phyloP scores from a whole-genome alignment of 37 sponge, comb jelly and placozoan species.

The Halisarca cf. caerulea region DNA sequence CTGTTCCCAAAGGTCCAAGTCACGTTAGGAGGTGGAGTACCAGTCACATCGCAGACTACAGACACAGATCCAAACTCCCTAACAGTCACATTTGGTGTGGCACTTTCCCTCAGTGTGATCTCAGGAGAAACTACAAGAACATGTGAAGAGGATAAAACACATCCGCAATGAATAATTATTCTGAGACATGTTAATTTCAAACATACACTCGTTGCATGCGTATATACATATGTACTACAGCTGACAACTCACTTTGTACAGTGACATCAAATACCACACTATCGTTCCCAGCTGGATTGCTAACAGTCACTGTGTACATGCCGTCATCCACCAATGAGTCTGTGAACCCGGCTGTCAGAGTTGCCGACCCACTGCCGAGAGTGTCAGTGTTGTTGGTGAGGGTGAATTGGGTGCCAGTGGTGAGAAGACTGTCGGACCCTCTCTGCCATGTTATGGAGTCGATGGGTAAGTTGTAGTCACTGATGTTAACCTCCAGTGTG shows the following conservation, averaged over 20 bases:
- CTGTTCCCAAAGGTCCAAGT: conserved; percentile 21
- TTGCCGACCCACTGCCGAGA: neutral
- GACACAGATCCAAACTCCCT: neutral
- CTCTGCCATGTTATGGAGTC: conserved; percentile 18
- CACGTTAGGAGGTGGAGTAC: conserved; percentile 48
- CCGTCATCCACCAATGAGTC: conserved; percentile 13
- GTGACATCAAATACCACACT: conserved; percentile 20
- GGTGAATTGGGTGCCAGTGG: neutral
- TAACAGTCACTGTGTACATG: conserved; percentile 23
- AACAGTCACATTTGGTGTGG: neutral
- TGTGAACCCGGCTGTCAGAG: conserved; percentile 1
- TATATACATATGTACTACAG: too few relatives aligned
- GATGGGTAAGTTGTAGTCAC: conserved; percentile 38
- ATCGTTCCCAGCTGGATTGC: conserved; percentile 27
- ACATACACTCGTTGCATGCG: too few relatives aligned
- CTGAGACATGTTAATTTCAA: too few relatives aligned
- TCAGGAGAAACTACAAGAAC: too few relatives aligned
- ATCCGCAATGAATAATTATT: too few relatives aligned
- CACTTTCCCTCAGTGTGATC: too few relatives aligned
- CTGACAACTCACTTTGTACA: conserved; percentile 1
- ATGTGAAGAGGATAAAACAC: too few relatives aligned
- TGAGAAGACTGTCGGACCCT: neutral
- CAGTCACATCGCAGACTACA: conserved; percentile 40
- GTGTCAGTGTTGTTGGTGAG: neutral
- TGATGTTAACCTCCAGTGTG: neutral